Evolutionary conservation across 2,113 vertebrate species (phyloP).

Genomic region (Syngnathus floridae): DNA sequence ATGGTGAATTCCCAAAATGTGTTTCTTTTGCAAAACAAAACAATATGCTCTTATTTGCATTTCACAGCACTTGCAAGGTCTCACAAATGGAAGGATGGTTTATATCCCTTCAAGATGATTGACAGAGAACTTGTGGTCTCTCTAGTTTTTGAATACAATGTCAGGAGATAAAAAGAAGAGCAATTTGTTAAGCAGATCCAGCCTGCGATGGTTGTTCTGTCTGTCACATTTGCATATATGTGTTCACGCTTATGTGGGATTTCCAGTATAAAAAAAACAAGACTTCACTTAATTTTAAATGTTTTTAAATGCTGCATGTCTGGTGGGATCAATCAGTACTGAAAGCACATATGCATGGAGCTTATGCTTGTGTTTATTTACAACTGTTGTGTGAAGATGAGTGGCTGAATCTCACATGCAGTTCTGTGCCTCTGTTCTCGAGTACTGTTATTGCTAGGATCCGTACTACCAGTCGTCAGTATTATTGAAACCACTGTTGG

Average conservation of each 20-base stretch:
- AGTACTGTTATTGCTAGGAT: constrained; percentile 11
- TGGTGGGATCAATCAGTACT: constrained; percentile 19
- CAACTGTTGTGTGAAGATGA: constrained; percentile 28
- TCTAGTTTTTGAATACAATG: constrained; percentile 23
- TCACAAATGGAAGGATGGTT: constrained; percentile 21
- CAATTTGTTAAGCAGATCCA: constrained; percentile 28
- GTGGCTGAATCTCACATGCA: constrained; percentile 18
- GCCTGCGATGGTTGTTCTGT: not conserved
- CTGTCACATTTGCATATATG: constrained; percentile 4
- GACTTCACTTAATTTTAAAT: constrained; percentile 34
- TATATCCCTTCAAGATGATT: constrained; percentile 4
- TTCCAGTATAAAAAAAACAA: constrained; percentile 45
- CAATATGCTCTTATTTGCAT: constrained; percentile 47
- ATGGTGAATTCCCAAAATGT: constrained; percentile 41
- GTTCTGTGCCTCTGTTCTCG: constrained; percentile 26
- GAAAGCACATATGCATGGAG: constrained; percentile 51
- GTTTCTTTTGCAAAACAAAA: constrained; percentile 35
- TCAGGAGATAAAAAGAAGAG: constrained; percentile 25
- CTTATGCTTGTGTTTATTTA: constrained; percentile 50
- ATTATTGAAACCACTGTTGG: constrained; percentile 16
- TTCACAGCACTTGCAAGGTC: constrained; percentile 29
- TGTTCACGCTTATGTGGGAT: constrained; percentile 37
- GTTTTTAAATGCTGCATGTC: constrained; percentile 63
- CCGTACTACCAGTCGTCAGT: constrained; percentile 24
- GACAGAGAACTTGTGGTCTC: constrained; percentile 1